A percentile compares a stretch with the other conserved stretches of the same genome.
phyloP scores from a whole-genome alignment of 2,113 vertebrate species.

The Protobothrops mucrosquamatus region DNA sequence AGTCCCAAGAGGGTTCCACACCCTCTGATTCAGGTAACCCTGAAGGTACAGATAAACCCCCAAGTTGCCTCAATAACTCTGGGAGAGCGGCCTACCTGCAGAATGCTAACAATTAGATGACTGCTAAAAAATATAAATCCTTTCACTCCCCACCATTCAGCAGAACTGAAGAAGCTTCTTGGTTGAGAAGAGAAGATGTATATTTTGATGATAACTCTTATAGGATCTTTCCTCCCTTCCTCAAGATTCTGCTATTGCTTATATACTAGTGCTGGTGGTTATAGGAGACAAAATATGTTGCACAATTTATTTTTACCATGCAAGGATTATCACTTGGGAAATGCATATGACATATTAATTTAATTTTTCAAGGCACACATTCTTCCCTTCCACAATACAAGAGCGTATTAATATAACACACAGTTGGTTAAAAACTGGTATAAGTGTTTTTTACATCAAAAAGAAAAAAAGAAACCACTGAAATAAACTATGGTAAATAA shows the following conservation, averaged over 20 bases:
- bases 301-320: neutral
- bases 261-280: neutral
- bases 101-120: too few species aligned
- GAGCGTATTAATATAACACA: too few species aligned
- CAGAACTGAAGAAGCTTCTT: too few species aligned
- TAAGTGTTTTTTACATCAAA: conserved; percentile 22
- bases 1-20: neutral
- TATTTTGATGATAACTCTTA: too few species aligned
- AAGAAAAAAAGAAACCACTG: neutral
- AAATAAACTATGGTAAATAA: neutral
- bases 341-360: neutral
- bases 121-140: too few species aligned
- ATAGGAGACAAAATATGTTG: neutral
- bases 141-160: too few species aligned
- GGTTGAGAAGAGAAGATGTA: too few species aligned
- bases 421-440: neutral
- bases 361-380: neutral
- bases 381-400: neutral
- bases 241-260: neutral
- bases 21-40: too few species aligned
- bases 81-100: too few species aligned
- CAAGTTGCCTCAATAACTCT: too few species aligned
- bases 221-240: neutral
- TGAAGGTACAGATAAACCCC: too few species aligned
- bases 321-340: neutral